phyloP scores from a whole-genome alignment of 1,140 invertebrate genomes.

The Mya arenaria region DNA sequence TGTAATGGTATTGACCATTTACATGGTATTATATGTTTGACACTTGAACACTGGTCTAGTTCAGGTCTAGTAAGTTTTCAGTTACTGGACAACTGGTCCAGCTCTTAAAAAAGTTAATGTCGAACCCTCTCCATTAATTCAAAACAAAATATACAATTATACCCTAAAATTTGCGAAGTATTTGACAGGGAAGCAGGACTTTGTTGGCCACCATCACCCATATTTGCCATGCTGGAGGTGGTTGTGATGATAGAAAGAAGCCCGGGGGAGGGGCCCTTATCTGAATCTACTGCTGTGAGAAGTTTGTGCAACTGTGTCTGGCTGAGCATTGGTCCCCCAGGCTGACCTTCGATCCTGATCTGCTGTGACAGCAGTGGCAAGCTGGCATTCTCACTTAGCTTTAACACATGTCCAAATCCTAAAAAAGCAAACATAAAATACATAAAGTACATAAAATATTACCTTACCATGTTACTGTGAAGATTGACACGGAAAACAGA shows the following conservation, averaged over 20 bases:
- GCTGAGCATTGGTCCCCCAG: conserved; percentile 50
- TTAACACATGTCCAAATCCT: conserved; percentile 48
- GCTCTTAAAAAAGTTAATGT: too few relatives aligned
- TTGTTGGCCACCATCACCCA: conserved; percentile 73
- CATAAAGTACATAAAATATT: too few relatives aligned
- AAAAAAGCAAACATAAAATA: conserved; percentile 17
- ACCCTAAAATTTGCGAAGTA: conserved; percentile 64
- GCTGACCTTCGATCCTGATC: conserved; percentile 49
- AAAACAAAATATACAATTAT: too few relatives aligned
- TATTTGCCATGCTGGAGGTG: too few relatives aligned
- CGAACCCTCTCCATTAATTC: too few relatives aligned
- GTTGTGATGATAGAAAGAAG: conserved; percentile 71
- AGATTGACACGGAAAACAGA: too few relatives aligned
- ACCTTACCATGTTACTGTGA: too few relatives aligned
- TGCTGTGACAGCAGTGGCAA: conserved; percentile 44
- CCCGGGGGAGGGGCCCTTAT: conserved; percentile 72
- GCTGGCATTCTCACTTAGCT: conserved; percentile 34
- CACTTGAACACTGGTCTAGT: too few relatives aligned
- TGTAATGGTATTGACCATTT: too few relatives aligned
- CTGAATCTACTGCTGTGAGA: conserved; percentile 44
- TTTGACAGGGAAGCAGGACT: conserved; percentile 68
- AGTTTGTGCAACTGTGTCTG: conserved; percentile 50
- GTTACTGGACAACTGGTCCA: too few relatives aligned
- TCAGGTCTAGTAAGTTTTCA: too few relatives aligned
- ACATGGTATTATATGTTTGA: too few relatives aligned